A percentile compares a stretch with the other conserved stretches of the same genome.
Conservation (phyloP, 2,113 vertebrate genomes). For the Melanerpes aurifrons region DNA sequence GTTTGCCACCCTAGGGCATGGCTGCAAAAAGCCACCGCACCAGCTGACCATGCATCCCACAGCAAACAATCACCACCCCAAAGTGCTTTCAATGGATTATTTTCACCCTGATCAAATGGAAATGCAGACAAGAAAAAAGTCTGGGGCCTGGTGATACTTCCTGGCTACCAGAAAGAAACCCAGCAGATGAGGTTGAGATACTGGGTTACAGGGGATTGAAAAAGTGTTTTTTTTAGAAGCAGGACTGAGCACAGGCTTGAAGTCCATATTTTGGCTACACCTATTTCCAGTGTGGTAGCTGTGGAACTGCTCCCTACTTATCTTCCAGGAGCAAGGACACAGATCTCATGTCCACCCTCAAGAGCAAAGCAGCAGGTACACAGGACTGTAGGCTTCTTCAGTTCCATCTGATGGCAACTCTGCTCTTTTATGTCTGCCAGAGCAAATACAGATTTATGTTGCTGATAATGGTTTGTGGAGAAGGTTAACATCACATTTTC, state of each 20-base stretch:
- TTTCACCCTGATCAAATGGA: not conserved
- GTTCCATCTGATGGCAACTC: not conserved
- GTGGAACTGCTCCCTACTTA: accelerated
- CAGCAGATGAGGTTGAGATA: not conserved
- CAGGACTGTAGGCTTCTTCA: not conserved
- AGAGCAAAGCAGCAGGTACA: not conserved
- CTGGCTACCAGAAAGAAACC: not conserved
- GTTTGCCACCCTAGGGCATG: not conserved
- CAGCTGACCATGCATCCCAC: accelerated
- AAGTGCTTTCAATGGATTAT: accelerated
- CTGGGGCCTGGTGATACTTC: not conserved
- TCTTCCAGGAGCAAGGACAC: not conserved
- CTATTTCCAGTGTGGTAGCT: accelerated
- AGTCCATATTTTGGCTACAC: not conserved
- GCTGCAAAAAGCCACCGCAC: accelerated
- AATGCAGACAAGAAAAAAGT: not conserved
- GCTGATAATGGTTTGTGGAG: not conserved
- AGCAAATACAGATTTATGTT: not conserved
- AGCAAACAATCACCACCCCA: not conserved
- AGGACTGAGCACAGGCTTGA: not conserved
- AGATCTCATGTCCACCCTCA: accelerated
- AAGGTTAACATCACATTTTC: not conserved
- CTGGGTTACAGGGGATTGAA: not conserved
- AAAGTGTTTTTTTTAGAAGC: not conserved
- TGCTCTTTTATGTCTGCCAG: not conserved